phyloP scores from a whole-genome alignment of 1,140 invertebrate genomes.

The Littorina saxatilis region DNA sequence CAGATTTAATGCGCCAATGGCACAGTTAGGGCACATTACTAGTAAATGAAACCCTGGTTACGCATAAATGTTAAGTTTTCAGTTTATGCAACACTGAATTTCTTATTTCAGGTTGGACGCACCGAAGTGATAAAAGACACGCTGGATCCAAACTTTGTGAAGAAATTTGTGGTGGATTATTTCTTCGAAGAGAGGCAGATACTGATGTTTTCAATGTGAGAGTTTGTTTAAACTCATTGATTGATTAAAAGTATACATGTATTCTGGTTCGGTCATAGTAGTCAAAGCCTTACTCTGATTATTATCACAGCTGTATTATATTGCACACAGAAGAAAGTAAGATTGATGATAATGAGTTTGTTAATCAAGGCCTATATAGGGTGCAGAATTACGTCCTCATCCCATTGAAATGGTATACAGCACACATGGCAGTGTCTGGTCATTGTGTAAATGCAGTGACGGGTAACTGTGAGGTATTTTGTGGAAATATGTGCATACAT shows the following conservation, averaged over 20 bases:
- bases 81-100: background rate
- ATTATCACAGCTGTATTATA: background rate
- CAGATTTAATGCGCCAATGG: no score
- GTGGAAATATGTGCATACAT: no score
- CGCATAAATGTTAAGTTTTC: background rate
- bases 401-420: no score
- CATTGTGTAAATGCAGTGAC: no score
- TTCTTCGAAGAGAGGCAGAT: slow-evolving; percentile 79
- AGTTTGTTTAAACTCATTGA: slow-evolving; percentile 21
- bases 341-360: no score
- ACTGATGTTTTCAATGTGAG: slow-evolving; percentile 77
- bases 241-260: background rate
- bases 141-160: slow-evolving; percentile 78
- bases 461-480: no score
- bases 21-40: no score
- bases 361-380: no score
- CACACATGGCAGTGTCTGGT: no score
- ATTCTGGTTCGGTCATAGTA: no score
- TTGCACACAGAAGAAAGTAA: background rate
- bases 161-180: slow-evolving; percentile 78
- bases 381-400: no score
- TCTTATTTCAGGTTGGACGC: slow-evolving; percentile 72
- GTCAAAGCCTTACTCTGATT: background rate
- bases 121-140: slow-evolving; percentile 78
- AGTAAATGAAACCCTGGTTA: no score